phyloP scores from a whole-genome alignment of 2,888 invertebrate species.

The Heliothis peltigera region DNA sequence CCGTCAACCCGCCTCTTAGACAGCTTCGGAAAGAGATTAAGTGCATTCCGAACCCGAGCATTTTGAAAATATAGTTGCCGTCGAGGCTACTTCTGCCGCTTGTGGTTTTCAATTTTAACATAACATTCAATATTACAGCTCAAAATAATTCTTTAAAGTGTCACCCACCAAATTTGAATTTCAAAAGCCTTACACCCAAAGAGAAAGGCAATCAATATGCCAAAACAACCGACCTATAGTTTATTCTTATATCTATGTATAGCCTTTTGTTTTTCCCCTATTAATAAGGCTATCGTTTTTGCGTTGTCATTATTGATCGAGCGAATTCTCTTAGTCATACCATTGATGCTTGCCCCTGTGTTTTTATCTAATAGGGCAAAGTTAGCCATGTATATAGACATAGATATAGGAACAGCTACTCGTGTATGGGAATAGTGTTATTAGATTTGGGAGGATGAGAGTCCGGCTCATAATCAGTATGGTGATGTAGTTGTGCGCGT shows the following conservation, averaged over 20 bases:
- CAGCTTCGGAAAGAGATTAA: no score
- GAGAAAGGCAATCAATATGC: conserved; percentile 64
- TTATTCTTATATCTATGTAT: conserved; percentile 53
- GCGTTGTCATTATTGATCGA: conserved; percentile 61
- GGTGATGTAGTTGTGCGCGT: no score
- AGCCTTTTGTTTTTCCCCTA: conserved; percentile 53
- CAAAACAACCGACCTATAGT: conserved; percentile 61
- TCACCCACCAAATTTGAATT: conserved; percentile 57
- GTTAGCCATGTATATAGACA: no score
- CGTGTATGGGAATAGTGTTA: not conserved
- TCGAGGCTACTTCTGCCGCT: no score
- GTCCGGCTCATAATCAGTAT: no score
- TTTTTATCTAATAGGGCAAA: conserved; percentile 39
- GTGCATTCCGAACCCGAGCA: no score
- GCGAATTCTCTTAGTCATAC: conserved; percentile 48
- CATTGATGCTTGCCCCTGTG: conserved; percentile 30
- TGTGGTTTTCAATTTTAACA: conserved; percentile 13
- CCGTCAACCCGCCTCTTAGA: no score
- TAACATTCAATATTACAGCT: conserved; percentile 10
- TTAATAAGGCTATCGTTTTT: conserved; percentile 55
- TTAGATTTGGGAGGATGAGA: not conserved
- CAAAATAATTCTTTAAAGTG: conserved; percentile 41
- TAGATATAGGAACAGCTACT: not conserved
- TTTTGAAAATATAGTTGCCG: no score
- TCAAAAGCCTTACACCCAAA: conserved; percentile 57